Evolutionary conservation across 1,140 invertebrate genomes (phyloP), one percentile per base, ranked within the genome.

Genomic region (Agrypnia vestita): DNA sequence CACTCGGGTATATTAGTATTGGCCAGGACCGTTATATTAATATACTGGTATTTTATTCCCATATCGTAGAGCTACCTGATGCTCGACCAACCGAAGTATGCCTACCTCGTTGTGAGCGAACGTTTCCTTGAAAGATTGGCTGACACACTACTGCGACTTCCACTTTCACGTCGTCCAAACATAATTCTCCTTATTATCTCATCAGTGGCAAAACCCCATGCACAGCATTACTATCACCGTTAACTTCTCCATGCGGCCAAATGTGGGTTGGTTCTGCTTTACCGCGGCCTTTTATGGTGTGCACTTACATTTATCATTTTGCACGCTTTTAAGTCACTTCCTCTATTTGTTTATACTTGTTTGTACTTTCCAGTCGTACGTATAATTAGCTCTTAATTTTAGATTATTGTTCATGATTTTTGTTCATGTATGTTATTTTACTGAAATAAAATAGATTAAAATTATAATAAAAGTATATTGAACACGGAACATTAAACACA

Each of bases 101-200:
- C 75, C 67, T 80, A 64, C 51, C 51, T 35, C 74, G 69, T 76
- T 80, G 79, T 76, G 35, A 59, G 17, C 9, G 79, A 17, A 51
- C 51, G 62, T 80, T 80, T 80, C 79, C 74, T 76, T n/a, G 51
- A 76, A 72, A 80, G 79, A 76, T 80, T 76, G 76, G 75, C 72
- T 55, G 9, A 9, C 46, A 17, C 25, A 72, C 62, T 53, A 35
- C 55, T 15, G 21, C 55, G 21, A 59, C 55, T 59, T 59, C 55
- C 55, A 59, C 15, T 21, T 12, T 46, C 43, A 17, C 49, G 12
- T 15, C n/a, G 15, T 17, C 69, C 13, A 9, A n/a, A 53, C 11
- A 76, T 76, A 76, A 62, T 76, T 76, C 56, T 76, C 73, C 59
- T 35, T 46, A 76, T 64, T 74, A 79, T 74, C 56, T 55, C 78